These are phyloP conservation scores for Phalacrocorax aristotelis DNA, from an alignment of 2,113 vertebrate species.

Conservation along the genomic window DNA sequence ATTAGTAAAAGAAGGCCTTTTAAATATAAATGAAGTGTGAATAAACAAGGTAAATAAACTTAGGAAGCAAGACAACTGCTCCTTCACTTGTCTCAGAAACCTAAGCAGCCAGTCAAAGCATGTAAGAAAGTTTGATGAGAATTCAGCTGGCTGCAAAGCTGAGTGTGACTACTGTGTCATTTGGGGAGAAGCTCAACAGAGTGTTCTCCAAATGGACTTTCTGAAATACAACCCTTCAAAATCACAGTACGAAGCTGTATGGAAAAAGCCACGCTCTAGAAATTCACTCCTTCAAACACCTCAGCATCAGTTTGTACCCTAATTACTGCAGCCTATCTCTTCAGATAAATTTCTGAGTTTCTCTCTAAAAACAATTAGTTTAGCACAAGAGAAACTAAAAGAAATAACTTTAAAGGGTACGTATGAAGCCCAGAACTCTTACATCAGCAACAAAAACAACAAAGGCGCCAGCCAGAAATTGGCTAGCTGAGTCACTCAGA, in stretches of 20 bases:
- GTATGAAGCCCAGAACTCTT: not conserved
- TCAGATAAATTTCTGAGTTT: not conserved
- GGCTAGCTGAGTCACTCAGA: not conserved
- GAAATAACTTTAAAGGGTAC: not conserved
- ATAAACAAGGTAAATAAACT: not conserved
- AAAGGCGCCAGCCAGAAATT: not conserved
- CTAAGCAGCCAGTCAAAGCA: not conserved
- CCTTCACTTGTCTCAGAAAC: not conserved
- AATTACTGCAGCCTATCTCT: not conserved
- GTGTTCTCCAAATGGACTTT: not conserved
- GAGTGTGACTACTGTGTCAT: not conserved
- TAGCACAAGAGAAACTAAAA: not conserved
- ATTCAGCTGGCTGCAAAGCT: not conserved
- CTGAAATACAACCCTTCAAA: not conserved
- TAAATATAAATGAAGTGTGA: not conserved
- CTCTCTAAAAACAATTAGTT: not conserved
- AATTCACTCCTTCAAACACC: not conserved
- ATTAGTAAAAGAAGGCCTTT: not conserved
- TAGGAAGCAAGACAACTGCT: not conserved
- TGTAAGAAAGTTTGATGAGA: not conserved
- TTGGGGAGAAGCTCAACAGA: not conserved
- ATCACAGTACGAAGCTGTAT: rapidly evolving
- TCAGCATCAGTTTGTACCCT: not conserved
- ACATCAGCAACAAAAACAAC: not conserved
- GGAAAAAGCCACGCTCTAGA: not conserved